phyloP scores from a whole-genome alignment of 2,113 vertebrate species.

The Jacana jacana region DNA sequence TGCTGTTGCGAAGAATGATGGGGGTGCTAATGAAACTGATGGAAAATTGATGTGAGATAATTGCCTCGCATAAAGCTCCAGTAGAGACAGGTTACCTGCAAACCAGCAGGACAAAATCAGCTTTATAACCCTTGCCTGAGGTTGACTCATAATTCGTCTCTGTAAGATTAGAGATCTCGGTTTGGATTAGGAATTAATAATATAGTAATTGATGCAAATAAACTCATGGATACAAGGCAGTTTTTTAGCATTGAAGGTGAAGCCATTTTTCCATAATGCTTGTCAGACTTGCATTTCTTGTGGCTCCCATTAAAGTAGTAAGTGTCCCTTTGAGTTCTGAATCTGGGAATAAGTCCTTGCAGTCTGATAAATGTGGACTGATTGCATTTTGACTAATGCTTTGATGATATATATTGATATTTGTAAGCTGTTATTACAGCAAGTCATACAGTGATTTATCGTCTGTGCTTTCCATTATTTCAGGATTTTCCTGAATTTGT shows the following conservation, averaged over 20 bases:
- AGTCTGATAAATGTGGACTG: neutral
- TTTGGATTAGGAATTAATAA: neutral
- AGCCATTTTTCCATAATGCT: neutral
- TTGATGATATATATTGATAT: neutral
- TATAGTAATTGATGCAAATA: neutral
- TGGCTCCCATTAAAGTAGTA: neutral
- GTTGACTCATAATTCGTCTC: neutral
- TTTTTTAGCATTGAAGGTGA: neutral
- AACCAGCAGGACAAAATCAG: neutral
- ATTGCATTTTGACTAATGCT: neutral
- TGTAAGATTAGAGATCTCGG: neutral
- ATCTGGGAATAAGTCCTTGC: neutral
- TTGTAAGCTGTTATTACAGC: neutral
- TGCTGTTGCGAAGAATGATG: neutral
- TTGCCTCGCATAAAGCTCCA: neutral
- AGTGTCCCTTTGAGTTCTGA: neutral
- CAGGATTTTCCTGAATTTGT: neutral
- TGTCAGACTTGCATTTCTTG: neutral
- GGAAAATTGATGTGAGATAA: neutral
- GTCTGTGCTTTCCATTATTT: neutral
- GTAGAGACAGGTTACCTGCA: neutral
- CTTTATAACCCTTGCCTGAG: neutral
- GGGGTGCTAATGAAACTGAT: neutral
- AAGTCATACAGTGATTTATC: neutral
- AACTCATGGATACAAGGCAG: neutral